Percentiles rank a stretch among this genome's conserved stretches.
Conservation (phyloP, 1,140 invertebrate species). For the Frieseomelitta varia region DNA sequence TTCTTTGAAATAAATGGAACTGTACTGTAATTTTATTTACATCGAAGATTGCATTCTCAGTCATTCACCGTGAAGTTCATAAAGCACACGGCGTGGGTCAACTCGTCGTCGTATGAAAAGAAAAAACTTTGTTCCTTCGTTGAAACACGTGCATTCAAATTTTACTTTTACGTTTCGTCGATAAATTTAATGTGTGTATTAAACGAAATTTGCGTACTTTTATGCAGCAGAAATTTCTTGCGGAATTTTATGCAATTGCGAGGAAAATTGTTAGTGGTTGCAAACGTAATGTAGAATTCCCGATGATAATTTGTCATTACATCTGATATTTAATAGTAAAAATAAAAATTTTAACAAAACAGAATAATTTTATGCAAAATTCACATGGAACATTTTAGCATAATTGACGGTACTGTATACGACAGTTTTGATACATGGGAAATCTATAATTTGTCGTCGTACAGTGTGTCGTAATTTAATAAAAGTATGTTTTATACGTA, state of each 20-base stretch:
- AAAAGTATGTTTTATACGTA: no score
- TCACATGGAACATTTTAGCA: no score
- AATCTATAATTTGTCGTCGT: no score
- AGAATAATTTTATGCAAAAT: no score
- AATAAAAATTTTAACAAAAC: no score
- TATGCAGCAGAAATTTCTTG: not conserved
- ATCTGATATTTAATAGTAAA: no score
- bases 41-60: slow-evolving; percentile 28
- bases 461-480: no score
- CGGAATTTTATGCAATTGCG: not conserved
- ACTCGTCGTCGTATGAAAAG: slow-evolving; percentile 8
- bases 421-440: no score
- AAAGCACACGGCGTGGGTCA: not conserved
- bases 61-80: slow-evolving; percentile 25
- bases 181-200: not conserved
- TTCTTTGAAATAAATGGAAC: not conserved
- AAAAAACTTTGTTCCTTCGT: not conserved
- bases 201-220: not conserved
- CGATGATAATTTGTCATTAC: no score
- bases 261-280: not conserved
- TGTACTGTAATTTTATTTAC: not conserved
- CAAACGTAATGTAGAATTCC: not conserved
- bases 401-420: no score
- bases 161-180: not conserved
- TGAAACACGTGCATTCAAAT: not conserved